phyloP scores from a whole-genome alignment of 2,888 invertebrate species.

The Temnothorax unifasciatus region DNA sequence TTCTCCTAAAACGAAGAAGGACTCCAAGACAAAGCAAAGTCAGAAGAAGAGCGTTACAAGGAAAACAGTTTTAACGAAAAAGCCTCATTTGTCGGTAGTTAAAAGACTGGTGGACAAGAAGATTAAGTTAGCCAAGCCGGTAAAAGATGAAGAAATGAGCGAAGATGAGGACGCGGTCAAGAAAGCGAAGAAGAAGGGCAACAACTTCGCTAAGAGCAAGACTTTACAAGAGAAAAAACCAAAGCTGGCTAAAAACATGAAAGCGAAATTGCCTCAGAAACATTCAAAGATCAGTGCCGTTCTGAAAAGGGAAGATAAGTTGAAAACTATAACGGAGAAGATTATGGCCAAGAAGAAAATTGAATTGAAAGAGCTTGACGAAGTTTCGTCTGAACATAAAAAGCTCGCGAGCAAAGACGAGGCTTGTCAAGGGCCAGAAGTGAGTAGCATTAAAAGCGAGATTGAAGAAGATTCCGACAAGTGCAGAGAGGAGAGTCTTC shows the following conservation, averaged over 20 bases:
- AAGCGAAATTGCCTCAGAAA: constrained; percentile 81
- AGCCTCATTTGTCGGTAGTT: constrained; percentile 78
- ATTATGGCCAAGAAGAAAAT: constrained; percentile 78
- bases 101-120: constrained; percentile 84
- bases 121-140: constrained; percentile 82
- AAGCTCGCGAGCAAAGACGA: constrained; percentile 74
- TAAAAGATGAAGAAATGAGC: constrained; percentile 72
- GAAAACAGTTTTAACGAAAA: constrained; percentile 81
- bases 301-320: constrained; percentile 80
- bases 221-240: constrained; percentile 79
- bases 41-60: constrained; percentile 79
- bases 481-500: constrained; percentile 68
- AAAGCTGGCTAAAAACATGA: constrained; percentile 82
- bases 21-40: constrained; percentile 76
- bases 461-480: constrained; percentile 77
- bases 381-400: constrained; percentile 70
- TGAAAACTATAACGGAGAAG: constrained; percentile 81
- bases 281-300: constrained; percentile 76
- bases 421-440: constrained; percentile 61
- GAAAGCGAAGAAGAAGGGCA: constrained; percentile 81
- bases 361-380: constrained; percentile 79
- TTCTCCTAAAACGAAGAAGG: constrained; percentile 76
- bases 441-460: constrained; percentile 81
- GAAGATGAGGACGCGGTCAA: constrained; percentile 70
- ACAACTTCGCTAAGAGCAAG: constrained; percentile 76